A percentile compares a stretch with the other conserved stretches of the same genome.
Conservation (phyloP, 2,888 invertebrate genomes). For the Papilio protenor region DNA sequence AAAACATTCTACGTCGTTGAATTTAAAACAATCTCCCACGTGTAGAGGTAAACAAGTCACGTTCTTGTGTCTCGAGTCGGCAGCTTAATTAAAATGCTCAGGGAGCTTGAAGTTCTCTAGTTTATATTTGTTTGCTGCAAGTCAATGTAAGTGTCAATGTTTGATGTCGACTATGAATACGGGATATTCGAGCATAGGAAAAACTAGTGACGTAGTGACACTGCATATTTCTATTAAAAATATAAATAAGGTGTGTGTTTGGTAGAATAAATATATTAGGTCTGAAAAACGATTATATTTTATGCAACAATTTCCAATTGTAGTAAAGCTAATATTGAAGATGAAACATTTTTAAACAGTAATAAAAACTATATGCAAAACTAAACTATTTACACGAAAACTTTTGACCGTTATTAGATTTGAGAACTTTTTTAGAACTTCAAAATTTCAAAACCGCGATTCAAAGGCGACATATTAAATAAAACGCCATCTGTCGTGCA, state of each 20-base stretch:
- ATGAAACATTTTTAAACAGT: no score
- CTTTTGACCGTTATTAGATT: background rate
- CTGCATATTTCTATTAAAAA: background rate
- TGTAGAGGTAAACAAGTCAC: constrained; percentile 5
- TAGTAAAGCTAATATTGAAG: no score
- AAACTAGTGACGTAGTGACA: no score
- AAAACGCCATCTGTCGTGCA: background rate
- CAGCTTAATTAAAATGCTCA: constrained; percentile 20
- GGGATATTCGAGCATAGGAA: background rate
- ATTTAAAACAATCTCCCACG: background rate
- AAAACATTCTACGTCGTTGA: constrained; percentile 4
- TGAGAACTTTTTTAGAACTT: background rate
- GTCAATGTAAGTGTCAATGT: background rate
- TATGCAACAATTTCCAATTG: no score
- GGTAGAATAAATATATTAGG: no score
- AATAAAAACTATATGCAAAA: no score
- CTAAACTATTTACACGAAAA: background rate
- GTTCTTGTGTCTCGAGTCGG: constrained; percentile 8
- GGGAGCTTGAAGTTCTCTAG: constrained; percentile 2
- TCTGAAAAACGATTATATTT: no score
- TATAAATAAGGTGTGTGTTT: no score
- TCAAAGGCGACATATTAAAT: background rate
- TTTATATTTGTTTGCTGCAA: constrained; percentile 17
- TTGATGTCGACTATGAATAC: background rate
- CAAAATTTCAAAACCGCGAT: background rate